phyloP scores from a whole-genome alignment of 1,140 invertebrate species.

The Aphaenogaster floridana region DNA sequence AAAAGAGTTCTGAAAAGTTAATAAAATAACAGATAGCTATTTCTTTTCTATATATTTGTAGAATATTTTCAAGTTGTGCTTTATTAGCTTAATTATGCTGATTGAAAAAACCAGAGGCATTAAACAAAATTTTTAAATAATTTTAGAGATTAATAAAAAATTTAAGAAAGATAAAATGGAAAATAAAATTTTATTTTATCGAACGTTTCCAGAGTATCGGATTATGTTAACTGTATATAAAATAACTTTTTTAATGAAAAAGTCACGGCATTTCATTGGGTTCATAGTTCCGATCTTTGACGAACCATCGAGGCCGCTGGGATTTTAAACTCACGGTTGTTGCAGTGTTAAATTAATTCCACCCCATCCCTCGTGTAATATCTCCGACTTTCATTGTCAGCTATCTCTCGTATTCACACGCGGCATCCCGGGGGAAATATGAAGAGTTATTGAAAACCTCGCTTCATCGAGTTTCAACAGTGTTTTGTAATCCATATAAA shows the following conservation, averaged over 20 bases:
- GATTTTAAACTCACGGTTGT: conserved; percentile 33
- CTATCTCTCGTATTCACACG: conserved; percentile 22
- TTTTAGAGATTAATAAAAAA: neutral
- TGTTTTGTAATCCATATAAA: conserved; percentile 35
- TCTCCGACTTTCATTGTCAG: conserved; percentile 50
- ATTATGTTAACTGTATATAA: neutral
- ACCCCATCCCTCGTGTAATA: conserved; percentile 34
- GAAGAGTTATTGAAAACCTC: conserved; percentile 58
- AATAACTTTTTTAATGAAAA: conserved; percentile 2
- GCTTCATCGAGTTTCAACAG: conserved; percentile 36
- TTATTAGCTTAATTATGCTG: neutral
- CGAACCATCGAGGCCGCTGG: neutral
- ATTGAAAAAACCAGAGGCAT: neutral
- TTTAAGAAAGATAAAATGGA: neutral
- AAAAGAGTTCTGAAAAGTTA: neutral
- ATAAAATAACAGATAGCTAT: neutral
- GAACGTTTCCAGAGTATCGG: neutral
- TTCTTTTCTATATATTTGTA: neutral
- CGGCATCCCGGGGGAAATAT: conserved; percentile 32
- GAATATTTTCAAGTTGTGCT: neutral
- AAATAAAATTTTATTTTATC: neutral
- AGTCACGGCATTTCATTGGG: neutral
- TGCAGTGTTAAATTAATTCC: conserved; percentile 45
- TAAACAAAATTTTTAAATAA: neutral
- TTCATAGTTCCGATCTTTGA: conserved; percentile 13